Evolutionary conservation across 2,888 invertebrate species (phyloP).

Genomic region (Polymixis lichenea): DNA sequence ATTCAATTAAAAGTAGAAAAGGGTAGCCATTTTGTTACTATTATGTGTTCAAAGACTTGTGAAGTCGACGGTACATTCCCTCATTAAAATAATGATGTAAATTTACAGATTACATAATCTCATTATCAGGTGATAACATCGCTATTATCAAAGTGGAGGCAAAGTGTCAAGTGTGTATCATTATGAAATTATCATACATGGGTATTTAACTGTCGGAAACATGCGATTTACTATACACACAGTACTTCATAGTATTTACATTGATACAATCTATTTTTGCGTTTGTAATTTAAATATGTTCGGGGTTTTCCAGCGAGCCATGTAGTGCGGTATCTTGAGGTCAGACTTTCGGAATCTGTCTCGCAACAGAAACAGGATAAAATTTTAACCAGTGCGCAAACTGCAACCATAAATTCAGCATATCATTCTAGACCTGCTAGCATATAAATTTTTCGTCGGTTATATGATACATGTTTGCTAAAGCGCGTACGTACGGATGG

Average conservation of each 20-base stretch:
- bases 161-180: constrained; percentile 28
- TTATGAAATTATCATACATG: constrained; percentile 29
- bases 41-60: not conserved
- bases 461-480: too few species aligned
- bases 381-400: too few species aligned
- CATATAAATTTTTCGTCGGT: too few species aligned
- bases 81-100: constrained; percentile 22
- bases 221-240: constrained; percentile 27
- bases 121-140: constrained; percentile 46
- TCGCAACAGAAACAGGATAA: too few species aligned
- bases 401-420: too few species aligned
- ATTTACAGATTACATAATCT: constrained; percentile 17
- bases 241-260: constrained; percentile 9
- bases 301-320: too few species aligned
- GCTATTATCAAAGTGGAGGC: constrained; percentile 30
- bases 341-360: too few species aligned
- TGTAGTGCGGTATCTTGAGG: too few species aligned
- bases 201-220: constrained; percentile 39
- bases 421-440: too few species aligned
- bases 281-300: not conserved
- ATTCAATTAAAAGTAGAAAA: not conserved
- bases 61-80: not conserved
- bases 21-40: not conserved
- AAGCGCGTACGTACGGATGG: too few species aligned
- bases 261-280: constrained; percentile 2